Conservation (phyloP, 2,113 vertebrate species). For the Phocoena phocoena region DNA sequence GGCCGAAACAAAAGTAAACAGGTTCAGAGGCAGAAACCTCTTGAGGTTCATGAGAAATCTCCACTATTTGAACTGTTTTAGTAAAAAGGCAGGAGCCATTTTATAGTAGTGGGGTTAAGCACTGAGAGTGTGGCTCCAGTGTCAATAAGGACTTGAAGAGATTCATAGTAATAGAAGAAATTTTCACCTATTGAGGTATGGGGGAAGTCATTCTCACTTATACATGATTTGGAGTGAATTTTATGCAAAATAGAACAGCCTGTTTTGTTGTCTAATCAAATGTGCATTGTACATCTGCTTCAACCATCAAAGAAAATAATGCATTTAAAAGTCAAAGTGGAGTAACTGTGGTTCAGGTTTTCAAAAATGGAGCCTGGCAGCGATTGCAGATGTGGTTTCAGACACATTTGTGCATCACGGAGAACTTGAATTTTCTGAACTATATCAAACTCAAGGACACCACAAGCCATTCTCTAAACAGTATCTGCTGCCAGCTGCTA, state of each 20-base stretch:
- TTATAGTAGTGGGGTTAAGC: background rate
- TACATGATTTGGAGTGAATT: background rate
- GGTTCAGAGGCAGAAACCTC: background rate
- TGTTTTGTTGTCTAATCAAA: background rate
- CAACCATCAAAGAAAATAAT: background rate
- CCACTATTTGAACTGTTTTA: background rate
- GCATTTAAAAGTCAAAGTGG: background rate
- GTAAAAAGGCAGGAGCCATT: background rate
- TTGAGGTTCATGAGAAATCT: background rate
- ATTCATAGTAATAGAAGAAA: background rate
- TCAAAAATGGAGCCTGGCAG: background rate
- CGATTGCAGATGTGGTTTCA: background rate
- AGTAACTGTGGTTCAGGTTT: background rate
- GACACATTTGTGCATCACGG: background rate
- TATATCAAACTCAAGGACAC: background rate
- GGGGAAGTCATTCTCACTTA: background rate
- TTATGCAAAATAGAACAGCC: background rate
- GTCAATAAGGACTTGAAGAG: background rate
- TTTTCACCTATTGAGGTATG: background rate
- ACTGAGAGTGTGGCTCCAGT: background rate
- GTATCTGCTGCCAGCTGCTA: background rate
- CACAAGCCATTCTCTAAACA: background rate
- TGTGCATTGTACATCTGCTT: background rate
- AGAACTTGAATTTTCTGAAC: background rate
- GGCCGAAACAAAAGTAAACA: background rate